A percentile compares a stretch with the other conserved stretches of the same genome.
Evolutionary conservation across 1,140 invertebrate genomes (phyloP).

Genomic region (Drosophila suzukii): DNA sequence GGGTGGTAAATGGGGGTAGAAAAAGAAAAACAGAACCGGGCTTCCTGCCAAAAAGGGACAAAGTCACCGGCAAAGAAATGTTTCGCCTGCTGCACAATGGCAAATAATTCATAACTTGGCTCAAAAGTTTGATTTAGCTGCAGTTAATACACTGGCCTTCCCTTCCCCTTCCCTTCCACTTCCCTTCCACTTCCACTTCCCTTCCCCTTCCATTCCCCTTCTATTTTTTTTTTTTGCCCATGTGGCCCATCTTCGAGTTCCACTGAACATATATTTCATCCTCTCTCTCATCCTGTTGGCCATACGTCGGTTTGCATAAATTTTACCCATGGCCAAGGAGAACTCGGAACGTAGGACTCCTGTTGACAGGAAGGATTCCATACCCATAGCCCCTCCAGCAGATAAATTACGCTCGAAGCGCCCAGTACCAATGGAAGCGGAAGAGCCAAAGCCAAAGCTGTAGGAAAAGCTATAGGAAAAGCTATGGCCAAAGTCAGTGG

Average conservation of each 20-base stretch:
- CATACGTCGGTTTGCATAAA: slow-evolving; percentile 77
- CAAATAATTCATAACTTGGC: slow-evolving; percentile 82
- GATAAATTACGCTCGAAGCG: slow-evolving; percentile 76
- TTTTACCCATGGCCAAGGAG: slow-evolving; percentile 30
- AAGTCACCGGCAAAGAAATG: slow-evolving; percentile 65
- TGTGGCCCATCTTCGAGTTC: background rate
- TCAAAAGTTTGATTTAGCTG: slow-evolving; percentile 80
- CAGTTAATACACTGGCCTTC: slow-evolving; percentile 70
- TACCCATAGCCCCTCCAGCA: slow-evolving; percentile 28
- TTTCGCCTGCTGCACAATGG: slow-evolving; percentile 76
- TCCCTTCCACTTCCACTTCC: background rate
- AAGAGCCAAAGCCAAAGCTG: slow-evolving; percentile 41
- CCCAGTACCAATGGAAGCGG: slow-evolving; percentile 58
- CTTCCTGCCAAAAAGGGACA: slow-evolving; percentile 41
- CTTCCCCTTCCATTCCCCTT: background rate
- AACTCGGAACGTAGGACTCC: slow-evolving; percentile 8
- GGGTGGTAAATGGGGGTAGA: background rate
- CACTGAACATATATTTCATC: slow-evolving; percentile 24
- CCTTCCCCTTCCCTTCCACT: background rate
- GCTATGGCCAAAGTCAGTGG: slow-evolving; percentile 22
- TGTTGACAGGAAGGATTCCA: slow-evolving; percentile 35
- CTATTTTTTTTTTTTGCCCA: background rate
- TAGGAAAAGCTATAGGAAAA: background rate
- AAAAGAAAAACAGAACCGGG: background rate
- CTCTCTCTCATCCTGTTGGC: slow-evolving; percentile 41